These are phyloP conservation scores for Rotaria macrura DNA, from an alignment of 2,888 invertebrate species.

Conservation along the genomic window DNA sequence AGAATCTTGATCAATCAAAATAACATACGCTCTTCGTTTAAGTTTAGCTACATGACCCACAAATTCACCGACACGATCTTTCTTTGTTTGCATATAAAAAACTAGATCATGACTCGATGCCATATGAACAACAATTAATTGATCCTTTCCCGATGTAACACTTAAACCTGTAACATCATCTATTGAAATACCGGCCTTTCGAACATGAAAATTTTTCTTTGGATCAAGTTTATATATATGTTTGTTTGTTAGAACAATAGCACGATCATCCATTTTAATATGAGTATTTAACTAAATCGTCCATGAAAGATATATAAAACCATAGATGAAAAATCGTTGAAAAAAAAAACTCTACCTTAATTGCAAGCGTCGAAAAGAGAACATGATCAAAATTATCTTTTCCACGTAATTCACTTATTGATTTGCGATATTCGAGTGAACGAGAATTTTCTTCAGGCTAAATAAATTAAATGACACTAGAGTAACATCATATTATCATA, in stretches of 20 bases:
- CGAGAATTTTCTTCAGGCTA: constrained; percentile 29
- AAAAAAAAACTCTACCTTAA: background rate
- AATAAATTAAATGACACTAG: background rate
- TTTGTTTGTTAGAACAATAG: constrained; percentile 72
- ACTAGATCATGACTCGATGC: background rate
- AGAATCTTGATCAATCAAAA: background rate
- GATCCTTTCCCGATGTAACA: background rate
- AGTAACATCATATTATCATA: too few species aligned
- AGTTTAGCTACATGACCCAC: background rate
- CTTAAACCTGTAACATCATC: constrained; percentile 23
- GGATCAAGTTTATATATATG: constrained; percentile 76
- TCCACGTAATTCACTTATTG: constrained; percentile 18
- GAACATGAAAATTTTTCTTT: constrained; percentile 65
- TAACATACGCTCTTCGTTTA: background rate
- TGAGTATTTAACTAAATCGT: constrained; percentile 56
- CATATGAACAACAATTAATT: background rate
- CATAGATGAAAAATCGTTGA: background rate
- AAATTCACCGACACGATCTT: background rate
- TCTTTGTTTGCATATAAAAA: constrained; percentile 10
- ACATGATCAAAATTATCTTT: constrained; percentile 26
- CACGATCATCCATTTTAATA: constrained; percentile 73
- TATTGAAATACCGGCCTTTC: constrained; percentile 23
- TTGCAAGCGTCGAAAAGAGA: constrained; percentile 21
- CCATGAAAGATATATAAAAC: background rate
- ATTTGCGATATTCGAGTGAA: constrained; percentile 25